A percentile compares a stretch with the other conserved stretches of the same genome.
These are phyloP conservation scores for Machimus rusticus DNA, from an alignment of 2,888 invertebrate genomes.

Conservation along the genomic window DNA sequence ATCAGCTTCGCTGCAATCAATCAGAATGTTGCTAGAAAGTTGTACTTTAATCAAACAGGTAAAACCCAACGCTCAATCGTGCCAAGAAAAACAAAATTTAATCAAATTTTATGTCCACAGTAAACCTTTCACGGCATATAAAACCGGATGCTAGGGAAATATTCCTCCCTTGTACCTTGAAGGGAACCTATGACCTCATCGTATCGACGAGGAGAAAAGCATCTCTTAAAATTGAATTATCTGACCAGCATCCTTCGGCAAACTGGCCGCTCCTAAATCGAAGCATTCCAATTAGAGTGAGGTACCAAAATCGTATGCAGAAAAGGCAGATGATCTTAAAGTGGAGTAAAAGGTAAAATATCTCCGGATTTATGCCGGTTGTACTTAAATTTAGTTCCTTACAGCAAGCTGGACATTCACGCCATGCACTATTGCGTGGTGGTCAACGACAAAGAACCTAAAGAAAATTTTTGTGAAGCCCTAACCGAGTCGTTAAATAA, in stretches of 20 bases:
- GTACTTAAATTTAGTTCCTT: neutral
- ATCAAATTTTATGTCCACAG: slow-evolving; percentile 49
- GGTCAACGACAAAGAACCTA: slow-evolving; percentile 53
- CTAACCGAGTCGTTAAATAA: slow-evolving; percentile 52
- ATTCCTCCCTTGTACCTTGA: slow-evolving; percentile 59
- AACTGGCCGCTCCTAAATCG: slow-evolving; percentile 60
- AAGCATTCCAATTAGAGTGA: slow-evolving; percentile 58
- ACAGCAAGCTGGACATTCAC: slow-evolving; percentile 57
- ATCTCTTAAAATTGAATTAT: slow-evolving; percentile 58
- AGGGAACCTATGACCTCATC: slow-evolving; percentile 60
- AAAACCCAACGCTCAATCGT: neutral
- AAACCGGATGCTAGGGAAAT: slow-evolving; percentile 54
- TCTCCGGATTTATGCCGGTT: neutral
- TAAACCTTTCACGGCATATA: slow-evolving; percentile 56
- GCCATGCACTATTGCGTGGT: slow-evolving; percentile 62
- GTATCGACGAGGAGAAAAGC: slow-evolving; percentile 55
- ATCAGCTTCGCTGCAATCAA: slow-evolving; percentile 56
- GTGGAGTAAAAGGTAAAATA: slow-evolving; percentile 58
- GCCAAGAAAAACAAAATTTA: neutral
- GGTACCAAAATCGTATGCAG: slow-evolving; percentile 61
- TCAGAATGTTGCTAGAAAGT: slow-evolving; percentile 57
- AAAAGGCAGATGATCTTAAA: slow-evolving; percentile 62
- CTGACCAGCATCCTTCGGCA: slow-evolving; percentile 58
- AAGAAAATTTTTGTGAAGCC: slow-evolving; percentile 54
- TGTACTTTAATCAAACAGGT: slow-evolving; percentile 62